Percentiles rank a stretch among this genome's conserved stretches.
phyloP scores from a whole-genome alignment of 2,797 vertebrate genomes.

The Pangasius macronema region DNA sequence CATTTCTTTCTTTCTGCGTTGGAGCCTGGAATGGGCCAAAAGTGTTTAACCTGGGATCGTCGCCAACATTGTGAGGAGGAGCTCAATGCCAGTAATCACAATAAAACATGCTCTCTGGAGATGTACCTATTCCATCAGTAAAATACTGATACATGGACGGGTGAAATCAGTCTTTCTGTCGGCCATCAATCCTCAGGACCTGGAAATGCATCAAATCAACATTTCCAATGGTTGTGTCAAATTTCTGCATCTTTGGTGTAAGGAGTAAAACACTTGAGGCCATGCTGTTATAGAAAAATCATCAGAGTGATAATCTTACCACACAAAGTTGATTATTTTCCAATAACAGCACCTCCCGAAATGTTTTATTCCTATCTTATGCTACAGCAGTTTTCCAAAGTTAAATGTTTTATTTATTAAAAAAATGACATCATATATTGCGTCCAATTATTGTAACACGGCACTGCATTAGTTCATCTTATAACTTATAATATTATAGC shows the following conservation, averaged over 20 bases:
- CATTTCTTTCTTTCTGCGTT: background rate
- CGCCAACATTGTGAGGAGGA: background rate
- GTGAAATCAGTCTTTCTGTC: background rate
- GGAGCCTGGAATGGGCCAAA: background rate
- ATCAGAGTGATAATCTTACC: background rate
- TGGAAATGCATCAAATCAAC: background rate
- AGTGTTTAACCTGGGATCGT: background rate
- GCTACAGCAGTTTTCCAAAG: background rate
- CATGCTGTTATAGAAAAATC: background rate
- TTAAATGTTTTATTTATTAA: background rate
- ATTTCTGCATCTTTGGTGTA: background rate
- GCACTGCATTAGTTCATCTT: background rate
- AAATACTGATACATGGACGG: background rate
- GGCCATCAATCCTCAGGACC: background rate
- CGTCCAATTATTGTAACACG: background rate
- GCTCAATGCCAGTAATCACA: background rate
- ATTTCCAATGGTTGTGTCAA: background rate
- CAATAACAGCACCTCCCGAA: background rate
- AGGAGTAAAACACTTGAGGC: background rate
- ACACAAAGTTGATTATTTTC: background rate
- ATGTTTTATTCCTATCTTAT: background rate
- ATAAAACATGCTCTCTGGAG: background rate
- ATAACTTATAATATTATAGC: background rate
- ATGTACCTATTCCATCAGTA: background rate
- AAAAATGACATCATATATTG: background rate